phyloP scores from a whole-genome alignment of 2,888 invertebrate genomes.

The Lochmaea capreae region DNA sequence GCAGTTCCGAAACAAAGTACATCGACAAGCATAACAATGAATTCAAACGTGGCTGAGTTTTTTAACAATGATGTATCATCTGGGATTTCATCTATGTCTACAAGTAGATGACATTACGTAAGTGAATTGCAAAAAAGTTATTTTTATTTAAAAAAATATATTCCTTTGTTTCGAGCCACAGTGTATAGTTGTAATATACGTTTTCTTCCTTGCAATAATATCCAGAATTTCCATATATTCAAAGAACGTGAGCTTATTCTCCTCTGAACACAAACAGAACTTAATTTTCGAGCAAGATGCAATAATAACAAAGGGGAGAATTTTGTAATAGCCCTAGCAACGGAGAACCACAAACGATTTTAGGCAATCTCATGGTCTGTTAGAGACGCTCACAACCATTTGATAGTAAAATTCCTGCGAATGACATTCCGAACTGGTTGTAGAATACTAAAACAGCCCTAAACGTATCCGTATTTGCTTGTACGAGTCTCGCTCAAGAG shows the following conservation, averaged over 20 bases:
- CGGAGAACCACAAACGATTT: conserved; percentile 61
- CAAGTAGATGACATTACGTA: too few relatives aligned
- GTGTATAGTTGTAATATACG: too few relatives aligned
- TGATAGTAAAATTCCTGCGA: conserved; percentile 67
- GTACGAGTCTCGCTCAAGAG: background rate
- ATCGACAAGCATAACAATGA: too few relatives aligned
- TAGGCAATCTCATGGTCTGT: conserved; percentile 65
- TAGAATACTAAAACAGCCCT: conserved; percentile 51
- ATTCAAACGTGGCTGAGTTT: too few relatives aligned
- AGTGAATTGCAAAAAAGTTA: too few relatives aligned
- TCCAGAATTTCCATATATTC: conserved; percentile 11
- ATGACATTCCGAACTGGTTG: conserved; percentile 60
- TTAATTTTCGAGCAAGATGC: conserved; percentile 39
- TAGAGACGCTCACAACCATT: conserved; percentile 62
- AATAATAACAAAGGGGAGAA: conserved; percentile 44
- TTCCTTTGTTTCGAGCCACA: too few relatives aligned
- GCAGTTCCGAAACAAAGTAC: too few relatives aligned
- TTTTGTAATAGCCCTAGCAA: conserved; percentile 38
- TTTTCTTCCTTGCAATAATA: too few relatives aligned
- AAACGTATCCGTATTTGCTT: conserved; percentile 29
- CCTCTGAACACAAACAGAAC: conserved; percentile 37
- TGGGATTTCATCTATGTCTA: too few relatives aligned
- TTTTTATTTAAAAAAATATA: too few relatives aligned
- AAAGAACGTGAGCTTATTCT: background rate
- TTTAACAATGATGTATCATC: too few relatives aligned